Evolutionary conservation across 1,140 invertebrate species (phyloP), one percentile per base, ranked within the genome.

Genomic region (Ostrea edulis): DNA sequence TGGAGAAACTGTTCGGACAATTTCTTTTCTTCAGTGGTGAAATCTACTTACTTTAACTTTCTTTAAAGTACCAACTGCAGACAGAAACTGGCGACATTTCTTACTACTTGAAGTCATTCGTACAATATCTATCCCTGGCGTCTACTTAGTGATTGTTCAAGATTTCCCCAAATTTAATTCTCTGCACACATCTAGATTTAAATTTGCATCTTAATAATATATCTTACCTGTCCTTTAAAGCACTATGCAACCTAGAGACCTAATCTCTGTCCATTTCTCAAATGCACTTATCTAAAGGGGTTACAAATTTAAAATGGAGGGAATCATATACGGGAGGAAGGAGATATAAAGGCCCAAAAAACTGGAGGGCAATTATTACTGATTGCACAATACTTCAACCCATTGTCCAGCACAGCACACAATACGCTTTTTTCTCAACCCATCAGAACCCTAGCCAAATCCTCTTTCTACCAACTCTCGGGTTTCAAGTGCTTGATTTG

Each of bases 401-500:
- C 25, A 77, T 77, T 77, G 68, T 77, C 68, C 68, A 77, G 22
- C 68, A 9, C 25, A 12, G 68, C 29, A 14, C 68, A 77, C 68
- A 77, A 77, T 77, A 77, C 68, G 22, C 68, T 77, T 77, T 77
- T 77, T 77, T 77, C 68, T 77, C 25, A 25, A 29, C 68, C 68
- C 68, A 25, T 77, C 68, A 25, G 68, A 77, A 77, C 68, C 68
- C 68, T 29, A 17, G 29, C 68, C 25, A 77, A 77, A 77, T 77
- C 68, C 25, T 77, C 68, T 77, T 77, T 77, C 68, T 77, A 29
- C 22, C 25, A 9, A 77, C 68, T 77, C 68, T 77, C 68, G 68
- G 68, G 68, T 77, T 77, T 77, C 68, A 77, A 77, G 68, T 77
- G 68, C 68, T 77, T 25, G 68, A 77, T 77, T 77, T 77, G 68